A percentile compares a stretch with the other conserved stretches of the same genome.
Conservation (phyloP, 1,140 invertebrate species). For the Brachionus calyciflorus region DNA sequence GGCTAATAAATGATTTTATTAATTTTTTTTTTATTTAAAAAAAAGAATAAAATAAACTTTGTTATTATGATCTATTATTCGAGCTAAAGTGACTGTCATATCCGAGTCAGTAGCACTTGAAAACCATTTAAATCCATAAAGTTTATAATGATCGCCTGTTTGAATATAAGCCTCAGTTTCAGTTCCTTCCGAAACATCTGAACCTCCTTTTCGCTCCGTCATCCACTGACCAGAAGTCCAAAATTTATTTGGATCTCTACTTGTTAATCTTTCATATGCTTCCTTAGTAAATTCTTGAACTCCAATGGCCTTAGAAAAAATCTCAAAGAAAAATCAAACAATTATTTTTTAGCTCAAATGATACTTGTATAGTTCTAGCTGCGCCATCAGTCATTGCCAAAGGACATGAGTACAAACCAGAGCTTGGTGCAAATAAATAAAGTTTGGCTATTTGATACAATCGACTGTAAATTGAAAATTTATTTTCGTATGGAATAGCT, state of each 20-base stretch:
- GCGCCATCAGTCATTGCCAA: conserved; percentile 69
- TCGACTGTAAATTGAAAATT: conserved; percentile 60
- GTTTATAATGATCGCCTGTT: conserved; percentile 57
- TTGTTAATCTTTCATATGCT: conserved; percentile 60
- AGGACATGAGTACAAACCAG: conserved; percentile 66
- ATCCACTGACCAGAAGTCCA: conserved; percentile 70
- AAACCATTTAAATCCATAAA: conserved; percentile 67
- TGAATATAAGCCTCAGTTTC: conserved; percentile 64
- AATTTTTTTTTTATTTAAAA: background rate
- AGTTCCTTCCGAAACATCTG: conserved; percentile 66
- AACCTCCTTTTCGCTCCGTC: conserved; percentile 67
- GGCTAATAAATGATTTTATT: conserved; percentile 61
- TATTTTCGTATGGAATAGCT: conserved; percentile 64
- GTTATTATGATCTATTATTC: conserved; percentile 61
- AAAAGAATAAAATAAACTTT: conserved; percentile 49
- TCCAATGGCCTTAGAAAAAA: background rate
- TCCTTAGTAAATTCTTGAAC: conserved; percentile 48
- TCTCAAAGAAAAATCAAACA: background rate
- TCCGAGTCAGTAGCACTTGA: conserved; percentile 67
- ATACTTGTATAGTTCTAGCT: conserved; percentile 49
- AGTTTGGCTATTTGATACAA: conserved; percentile 66
- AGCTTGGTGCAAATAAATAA: conserved; percentile 63
- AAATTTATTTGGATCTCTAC: conserved; percentile 62
- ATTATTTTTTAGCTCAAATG: background rate
- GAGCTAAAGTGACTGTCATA: conserved; percentile 66